Evolutionary conservation across 1,140 invertebrate genomes (phyloP), one percentile per base, ranked within the genome.

Genomic region (Drosophila repleta): DNA sequence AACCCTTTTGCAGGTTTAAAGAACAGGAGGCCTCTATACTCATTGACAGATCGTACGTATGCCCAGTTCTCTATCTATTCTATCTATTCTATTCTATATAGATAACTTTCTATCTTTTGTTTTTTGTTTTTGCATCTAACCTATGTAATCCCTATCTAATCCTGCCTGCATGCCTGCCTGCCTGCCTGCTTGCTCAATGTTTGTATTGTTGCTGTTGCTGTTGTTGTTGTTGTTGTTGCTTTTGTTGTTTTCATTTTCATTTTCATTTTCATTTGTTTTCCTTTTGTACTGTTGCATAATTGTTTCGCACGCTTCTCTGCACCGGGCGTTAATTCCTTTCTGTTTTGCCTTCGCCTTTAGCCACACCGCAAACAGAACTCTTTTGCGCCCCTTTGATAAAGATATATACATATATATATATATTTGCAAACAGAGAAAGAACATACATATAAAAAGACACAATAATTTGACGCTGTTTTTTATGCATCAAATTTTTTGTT

Each of bases 11-110:
- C 96, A 96, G 96, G 95, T 96, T 96, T 95, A 96, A 96, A 95
- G 96, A 96, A 93, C 94, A 95, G 92, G 96, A 96, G 94, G 95
- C 91, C 78, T 90, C 95, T 85, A 94, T 94, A 92, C 95, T 95
- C 92, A 93, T 96, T 94, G 96, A 96, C 93, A 94, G 96, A 96
- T 95, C 96, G 95, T 96, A 96, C 95, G 96, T 96, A 96, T 91
- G 81, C 78, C 67, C 78, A 78, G 52, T 73, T 70, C 66, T 71
- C 26, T 29, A 39, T n/a, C 37, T 39, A n/a, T 39, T 37, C 61
- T 58, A 24, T 57, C 66, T 56, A 41, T 69, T 41, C 24, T 52
- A 17, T 52, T 52, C 21, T 64, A 32, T 61, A 11, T 46, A 18
- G 56, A 18, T 60, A 26, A 57, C n/a, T 49, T 15, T 67, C 37